Conservation (phyloP, 2,797 vertebrate species). For the Eulemur coronatus region DNA sequence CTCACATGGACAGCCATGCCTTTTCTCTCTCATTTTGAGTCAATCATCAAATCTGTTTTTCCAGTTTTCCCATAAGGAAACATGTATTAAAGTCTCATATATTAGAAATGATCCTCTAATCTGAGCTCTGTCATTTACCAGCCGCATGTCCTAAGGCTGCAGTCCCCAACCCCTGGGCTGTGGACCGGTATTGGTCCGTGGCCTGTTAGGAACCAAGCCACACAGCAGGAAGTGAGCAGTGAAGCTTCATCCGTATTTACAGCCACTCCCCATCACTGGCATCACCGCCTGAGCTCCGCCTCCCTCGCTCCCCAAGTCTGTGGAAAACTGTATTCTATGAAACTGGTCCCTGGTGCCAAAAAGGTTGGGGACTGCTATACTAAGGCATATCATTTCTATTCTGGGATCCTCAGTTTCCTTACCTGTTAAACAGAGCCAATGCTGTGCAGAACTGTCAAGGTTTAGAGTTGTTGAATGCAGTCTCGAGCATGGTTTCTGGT, state of each 20-base stretch:
- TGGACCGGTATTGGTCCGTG: too few relatives aligned
- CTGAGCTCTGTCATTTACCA: not conserved
- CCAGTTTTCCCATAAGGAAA: not conserved
- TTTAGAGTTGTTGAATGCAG: not conserved
- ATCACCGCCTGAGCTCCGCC: too few relatives aligned
- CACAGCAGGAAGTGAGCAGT: too few relatives aligned
- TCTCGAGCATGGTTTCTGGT: not conserved
- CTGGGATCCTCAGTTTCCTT: not conserved
- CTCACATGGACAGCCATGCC: not conserved
- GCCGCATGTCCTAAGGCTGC: not conserved
- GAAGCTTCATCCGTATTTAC: too few relatives aligned
- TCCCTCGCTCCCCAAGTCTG: too few relatives aligned
- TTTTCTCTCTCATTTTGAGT: slow-evolving; percentile 36
- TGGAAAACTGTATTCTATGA: too few relatives aligned
- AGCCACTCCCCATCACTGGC: too few relatives aligned
- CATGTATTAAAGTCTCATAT: not conserved
- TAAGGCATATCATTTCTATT: not conserved
- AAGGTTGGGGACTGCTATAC: not conserved
- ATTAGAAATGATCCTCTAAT: not conserved
- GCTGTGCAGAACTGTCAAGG: not conserved
- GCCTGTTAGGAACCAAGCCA: too few relatives aligned
- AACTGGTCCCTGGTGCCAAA: too few relatives aligned
- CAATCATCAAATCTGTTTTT: not conserved
- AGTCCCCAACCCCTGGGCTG: too few relatives aligned
- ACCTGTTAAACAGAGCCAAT: not conserved